Percentiles rank a stretch among this genome's conserved stretches.
Conservation (phyloP, 2,888 invertebrate genomes). For the Lithosia quadra region DNA sequence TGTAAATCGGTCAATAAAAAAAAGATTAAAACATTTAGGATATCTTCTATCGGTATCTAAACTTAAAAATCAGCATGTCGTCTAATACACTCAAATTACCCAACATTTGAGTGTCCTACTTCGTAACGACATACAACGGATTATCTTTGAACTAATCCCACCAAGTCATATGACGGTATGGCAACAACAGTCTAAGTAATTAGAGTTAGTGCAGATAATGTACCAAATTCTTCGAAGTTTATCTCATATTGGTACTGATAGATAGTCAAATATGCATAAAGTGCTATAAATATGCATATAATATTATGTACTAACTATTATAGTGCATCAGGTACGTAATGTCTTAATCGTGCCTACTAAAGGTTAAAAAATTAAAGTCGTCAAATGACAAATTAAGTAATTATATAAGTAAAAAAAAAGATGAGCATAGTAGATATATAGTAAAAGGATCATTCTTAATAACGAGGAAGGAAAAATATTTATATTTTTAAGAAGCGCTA, state of each 20-base stretch:
- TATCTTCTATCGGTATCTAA: neutral
- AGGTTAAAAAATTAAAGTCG: too few relatives aligned
- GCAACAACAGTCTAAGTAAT: neutral
- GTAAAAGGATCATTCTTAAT: too few relatives aligned
- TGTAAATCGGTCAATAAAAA: neutral
- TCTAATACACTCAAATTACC: neutral
- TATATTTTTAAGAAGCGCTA: too few relatives aligned
- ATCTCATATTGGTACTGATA: neutral
- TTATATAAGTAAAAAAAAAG: too few relatives aligned
- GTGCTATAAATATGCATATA: too few relatives aligned
- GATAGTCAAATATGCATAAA: too few relatives aligned
- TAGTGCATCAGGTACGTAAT: too few relatives aligned
- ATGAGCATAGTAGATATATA: too few relatives aligned
- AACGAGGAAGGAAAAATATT: too few relatives aligned
- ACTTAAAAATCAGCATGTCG: neutral
- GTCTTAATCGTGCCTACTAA: too few relatives aligned
- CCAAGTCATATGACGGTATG: slow-evolving; percentile 2
- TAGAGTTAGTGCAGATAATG: neutral
- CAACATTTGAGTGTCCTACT: slow-evolving; percentile 3
- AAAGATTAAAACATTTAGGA: neutral
- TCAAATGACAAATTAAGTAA: too few relatives aligned
- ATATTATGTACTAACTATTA: too few relatives aligned
- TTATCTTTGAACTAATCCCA: slow-evolving; percentile 6
- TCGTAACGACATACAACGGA: neutral
- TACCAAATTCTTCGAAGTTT: neutral